Percentiles rank a stretch among this genome's conserved stretches.
Evolutionary conservation across 35 echinoderm and acorn worm species (phyloP).

Genomic region (Acanthaster planci): DNA sequence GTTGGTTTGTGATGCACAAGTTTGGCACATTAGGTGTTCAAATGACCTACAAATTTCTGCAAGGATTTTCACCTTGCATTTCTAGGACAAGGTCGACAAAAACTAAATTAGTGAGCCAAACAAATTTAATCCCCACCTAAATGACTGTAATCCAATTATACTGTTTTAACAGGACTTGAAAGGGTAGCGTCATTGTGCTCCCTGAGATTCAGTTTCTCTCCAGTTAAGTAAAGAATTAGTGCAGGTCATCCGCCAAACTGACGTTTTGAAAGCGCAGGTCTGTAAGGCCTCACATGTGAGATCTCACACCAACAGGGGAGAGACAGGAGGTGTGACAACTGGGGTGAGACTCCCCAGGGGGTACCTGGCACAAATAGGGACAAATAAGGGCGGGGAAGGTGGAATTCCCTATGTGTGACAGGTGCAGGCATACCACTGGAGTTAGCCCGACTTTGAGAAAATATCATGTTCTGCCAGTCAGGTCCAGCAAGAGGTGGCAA

Average conservation of each 20-base stretch:
- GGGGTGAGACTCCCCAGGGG: conserved; percentile 26
- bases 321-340: conserved; percentile 30
- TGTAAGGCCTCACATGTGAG: conserved; percentile 9
- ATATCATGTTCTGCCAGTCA: neutral
- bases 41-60: neutral
- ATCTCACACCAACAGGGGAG: conserved; percentile 22
- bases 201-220: neutral
- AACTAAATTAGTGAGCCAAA: conserved; percentile 11
- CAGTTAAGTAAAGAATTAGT: conserved; percentile 2
- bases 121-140: conserved; percentile 2
- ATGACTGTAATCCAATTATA: conserved; percentile 21
- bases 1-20: no score
- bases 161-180: conserved; percentile 4
- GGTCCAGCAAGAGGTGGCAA: neutral
- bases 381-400: conserved; percentile 27
- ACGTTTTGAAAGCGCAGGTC: neutral
- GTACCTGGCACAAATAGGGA: conserved; percentile 30
- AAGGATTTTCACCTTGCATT: conserved; percentile 23
- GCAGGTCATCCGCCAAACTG: neutral
- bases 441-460: conserved; percentile 15
- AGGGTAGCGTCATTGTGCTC: neutral
- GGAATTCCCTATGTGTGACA: conserved; percentile 16
- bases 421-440: conserved; percentile 21
- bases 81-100: conserved; percentile 20
- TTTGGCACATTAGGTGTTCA: no score